These are phyloP conservation scores for Collichthys lucidus DNA, from an alignment of 2,113 vertebrate genomes.

Conservation along the genomic window DNA sequence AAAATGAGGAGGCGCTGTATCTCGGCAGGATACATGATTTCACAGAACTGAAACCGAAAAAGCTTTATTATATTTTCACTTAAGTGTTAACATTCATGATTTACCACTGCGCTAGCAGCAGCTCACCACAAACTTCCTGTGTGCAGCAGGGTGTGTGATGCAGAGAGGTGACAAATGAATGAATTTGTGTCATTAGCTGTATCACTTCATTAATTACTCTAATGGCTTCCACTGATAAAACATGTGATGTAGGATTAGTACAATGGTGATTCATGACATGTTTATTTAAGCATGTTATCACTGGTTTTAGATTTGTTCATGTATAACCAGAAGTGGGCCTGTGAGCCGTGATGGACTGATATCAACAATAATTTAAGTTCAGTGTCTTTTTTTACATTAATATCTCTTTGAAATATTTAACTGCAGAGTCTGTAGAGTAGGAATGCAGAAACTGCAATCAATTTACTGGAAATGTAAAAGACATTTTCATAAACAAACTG, in stretches of 20 bases:
- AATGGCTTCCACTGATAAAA: conserved; percentile 13
- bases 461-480: background rate
- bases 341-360: background rate
- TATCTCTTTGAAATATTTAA: background rate
- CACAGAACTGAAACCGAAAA: conserved; percentile 18
- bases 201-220: conserved; percentile 33
- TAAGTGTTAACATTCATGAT: background rate
- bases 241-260: conserved; percentile 2
- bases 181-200: conserved; percentile 8
- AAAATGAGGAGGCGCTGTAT: background rate
- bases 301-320: background rate
- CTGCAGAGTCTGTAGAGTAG: background rate
- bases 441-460: background rate
- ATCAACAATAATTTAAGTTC: background rate
- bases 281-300: conserved; percentile 34
- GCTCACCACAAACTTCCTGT: conserved; percentile 56
- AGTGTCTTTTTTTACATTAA: background rate
- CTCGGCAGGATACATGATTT: background rate
- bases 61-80: conserved; percentile 34
- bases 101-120: background rate
- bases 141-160: background rate
- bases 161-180: conserved; percentile 27
- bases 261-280: background rate
- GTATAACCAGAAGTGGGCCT: background rate
- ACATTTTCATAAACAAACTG: background rate